These are phyloP conservation scores for Fundulus diaphanus DNA, from an alignment of 2,797 vertebrate species.

Conservation along the genomic window DNA sequence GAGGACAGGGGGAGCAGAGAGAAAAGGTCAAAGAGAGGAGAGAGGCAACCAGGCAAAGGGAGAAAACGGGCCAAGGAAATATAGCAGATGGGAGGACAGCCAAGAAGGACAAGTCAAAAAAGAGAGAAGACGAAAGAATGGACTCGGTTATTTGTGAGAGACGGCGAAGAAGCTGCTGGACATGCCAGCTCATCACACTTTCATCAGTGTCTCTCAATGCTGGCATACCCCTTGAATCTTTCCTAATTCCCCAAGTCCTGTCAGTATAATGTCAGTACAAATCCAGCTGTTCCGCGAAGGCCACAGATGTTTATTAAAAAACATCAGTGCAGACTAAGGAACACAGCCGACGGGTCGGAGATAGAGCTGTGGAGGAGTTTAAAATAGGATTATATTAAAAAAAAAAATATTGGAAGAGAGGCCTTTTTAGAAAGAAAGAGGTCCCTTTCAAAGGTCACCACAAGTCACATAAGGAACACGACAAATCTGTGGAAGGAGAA, in stretches of 20 bases:
- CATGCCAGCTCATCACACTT: neutral
- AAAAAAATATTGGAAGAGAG: neutral
- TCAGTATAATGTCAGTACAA: neutral
- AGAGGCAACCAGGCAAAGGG: constrained; percentile 30
- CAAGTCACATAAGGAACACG: too few species aligned
- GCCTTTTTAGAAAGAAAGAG: too few species aligned
- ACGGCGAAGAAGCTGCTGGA: constrained; percentile 38
- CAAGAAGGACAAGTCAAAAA: constrained; percentile 22
- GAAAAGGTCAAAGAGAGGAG: constrained; percentile 47
- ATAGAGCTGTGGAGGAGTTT: neutral
- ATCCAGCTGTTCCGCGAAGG: neutral
- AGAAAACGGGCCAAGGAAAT: constrained; percentile 32
- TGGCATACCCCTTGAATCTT: neutral
- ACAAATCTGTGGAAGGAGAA: too few species aligned
- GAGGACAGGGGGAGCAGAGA: constrained; percentile 19
- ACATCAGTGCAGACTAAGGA: neutral
- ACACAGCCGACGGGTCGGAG: too few species aligned
- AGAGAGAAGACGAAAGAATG: constrained; percentile 24
- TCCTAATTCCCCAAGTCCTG: neutral
- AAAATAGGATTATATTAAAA: neutral
- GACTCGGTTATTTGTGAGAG: constrained; percentile 39
- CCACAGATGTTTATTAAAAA: neutral
- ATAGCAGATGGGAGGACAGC: constrained; percentile 23
- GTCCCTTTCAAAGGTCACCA: too few species aligned
- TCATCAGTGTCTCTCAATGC: neutral